Conservation (phyloP, 2,888 invertebrate genomes). For the Lamellibrachia columna region DNA sequence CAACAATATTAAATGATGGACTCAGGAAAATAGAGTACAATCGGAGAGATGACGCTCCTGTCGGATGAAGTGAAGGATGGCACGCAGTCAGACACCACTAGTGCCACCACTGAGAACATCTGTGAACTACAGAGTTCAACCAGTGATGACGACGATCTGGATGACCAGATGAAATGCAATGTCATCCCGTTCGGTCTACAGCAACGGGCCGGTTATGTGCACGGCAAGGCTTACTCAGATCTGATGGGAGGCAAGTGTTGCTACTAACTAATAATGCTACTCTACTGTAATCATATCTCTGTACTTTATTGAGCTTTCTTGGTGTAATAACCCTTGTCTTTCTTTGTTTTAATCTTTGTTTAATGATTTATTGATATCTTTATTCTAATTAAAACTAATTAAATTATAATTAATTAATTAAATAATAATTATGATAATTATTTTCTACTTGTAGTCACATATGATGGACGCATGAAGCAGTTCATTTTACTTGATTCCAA, state of each 20-base stretch:
- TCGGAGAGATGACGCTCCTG: neutral
- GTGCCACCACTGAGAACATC: neutral
- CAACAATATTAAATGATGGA: neutral
- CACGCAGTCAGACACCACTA: neutral
- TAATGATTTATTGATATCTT: neutral
- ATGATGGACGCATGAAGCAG: conserved; percentile 54
- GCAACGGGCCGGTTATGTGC: conserved; percentile 55
- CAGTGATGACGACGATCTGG: conserved; percentile 33
- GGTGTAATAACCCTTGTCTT: too few relatives aligned
- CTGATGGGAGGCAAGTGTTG: conserved; percentile 60
- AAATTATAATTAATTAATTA: too few relatives aligned
- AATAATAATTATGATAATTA: too few relatives aligned
- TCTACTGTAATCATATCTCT: neutral
- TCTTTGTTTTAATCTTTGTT: neutral
- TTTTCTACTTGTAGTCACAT: conserved; percentile 30
- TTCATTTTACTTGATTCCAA: conserved; percentile 63
- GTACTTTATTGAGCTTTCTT: neutral
- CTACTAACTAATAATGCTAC: neutral
- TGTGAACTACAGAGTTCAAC: conserved; percentile 13
- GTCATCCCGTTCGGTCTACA: conserved; percentile 56
- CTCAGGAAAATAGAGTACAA: neutral
- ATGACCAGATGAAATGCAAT: conserved; percentile 52
- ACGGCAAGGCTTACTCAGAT: conserved; percentile 54
- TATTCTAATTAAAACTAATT: too few relatives aligned
- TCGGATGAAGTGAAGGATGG: neutral